These are phyloP conservation scores for Trisateles emortualis DNA, from an alignment of 2,888 invertebrate species.

Conservation along the genomic window DNA sequence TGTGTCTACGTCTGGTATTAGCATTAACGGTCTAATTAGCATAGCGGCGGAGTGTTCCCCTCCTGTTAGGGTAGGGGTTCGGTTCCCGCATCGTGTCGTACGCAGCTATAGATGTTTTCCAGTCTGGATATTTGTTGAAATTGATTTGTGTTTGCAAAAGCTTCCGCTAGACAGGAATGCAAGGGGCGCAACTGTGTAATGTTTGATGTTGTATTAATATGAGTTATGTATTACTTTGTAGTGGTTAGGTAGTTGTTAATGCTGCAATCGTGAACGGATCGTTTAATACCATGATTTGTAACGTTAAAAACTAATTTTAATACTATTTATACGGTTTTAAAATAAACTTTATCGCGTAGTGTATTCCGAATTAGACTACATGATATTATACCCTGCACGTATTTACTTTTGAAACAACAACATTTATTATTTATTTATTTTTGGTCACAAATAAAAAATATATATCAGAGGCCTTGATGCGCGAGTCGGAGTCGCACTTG, in stretches of 20 bases:
- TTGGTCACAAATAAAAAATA: too few relatives aligned
- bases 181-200: slow-evolving; percentile 37
- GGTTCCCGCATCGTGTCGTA: slow-evolving; percentile 13
- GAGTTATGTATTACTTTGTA: not conserved
- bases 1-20: slow-evolving; percentile 22
- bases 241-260: not conserved
- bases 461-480: too few relatives aligned
- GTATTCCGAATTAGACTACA: too few relatives aligned
- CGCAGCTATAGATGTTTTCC: slow-evolving; percentile 4
- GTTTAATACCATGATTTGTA: not conserved
- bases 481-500: too few relatives aligned
- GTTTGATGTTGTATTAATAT: slow-evolving; percentile 29
- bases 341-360: too few relatives aligned
- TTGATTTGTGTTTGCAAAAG: slow-evolving; percentile 22
- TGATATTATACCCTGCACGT: too few relatives aligned
- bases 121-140: slow-evolving; percentile 16
- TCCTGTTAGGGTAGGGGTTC: slow-evolving; percentile 17
- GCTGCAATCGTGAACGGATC: not conserved
- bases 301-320: not conserved
- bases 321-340: too few relatives aligned
- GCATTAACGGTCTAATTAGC: slow-evolving; percentile 21
- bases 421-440: too few relatives aligned
- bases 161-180: slow-evolving; percentile 12
- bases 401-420: too few relatives aligned
- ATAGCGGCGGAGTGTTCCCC: slow-evolving; percentile 18